These are phyloP conservation scores for Falcaria lacertinaria DNA, from an alignment of 2,888 invertebrate species.

Conservation along the genomic window DNA sequence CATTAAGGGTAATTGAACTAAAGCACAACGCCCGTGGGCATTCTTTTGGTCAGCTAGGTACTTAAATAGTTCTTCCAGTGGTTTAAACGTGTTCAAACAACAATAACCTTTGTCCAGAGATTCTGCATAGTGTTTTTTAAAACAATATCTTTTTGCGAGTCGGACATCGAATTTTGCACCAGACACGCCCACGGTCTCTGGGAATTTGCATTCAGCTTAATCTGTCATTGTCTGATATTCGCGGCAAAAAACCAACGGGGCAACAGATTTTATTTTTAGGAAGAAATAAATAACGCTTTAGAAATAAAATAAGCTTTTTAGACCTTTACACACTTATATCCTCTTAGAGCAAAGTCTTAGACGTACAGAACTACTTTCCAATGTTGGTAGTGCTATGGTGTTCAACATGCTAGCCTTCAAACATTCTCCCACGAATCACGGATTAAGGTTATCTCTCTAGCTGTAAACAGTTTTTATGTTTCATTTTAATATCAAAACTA, in stretches of 20 bases:
- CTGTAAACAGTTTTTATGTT: background rate
- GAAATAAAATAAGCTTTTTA: background rate
- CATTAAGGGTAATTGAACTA: no score
- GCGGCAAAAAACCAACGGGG: conserved; percentile 21
- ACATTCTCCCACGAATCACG: background rate
- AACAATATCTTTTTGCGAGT: conserved; percentile 46
- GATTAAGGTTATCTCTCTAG: background rate
- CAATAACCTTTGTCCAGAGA: background rate
- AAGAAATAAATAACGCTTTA: background rate
- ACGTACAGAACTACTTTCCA: no score
- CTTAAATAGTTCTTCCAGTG: conserved; percentile 10
- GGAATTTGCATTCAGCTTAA: conserved; percentile 60
- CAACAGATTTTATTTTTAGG: conserved; percentile 12
- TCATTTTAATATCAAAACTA: background rate
- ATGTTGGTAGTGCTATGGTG: no score
- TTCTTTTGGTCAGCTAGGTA: no score
- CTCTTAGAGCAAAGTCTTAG: no score
- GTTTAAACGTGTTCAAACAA: conserved; percentile 9
- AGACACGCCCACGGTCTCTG: conserved; percentile 56
- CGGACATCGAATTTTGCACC: conserved; percentile 24
- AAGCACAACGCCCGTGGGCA: no score
- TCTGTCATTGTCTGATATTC: conserved; percentile 61
- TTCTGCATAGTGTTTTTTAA: conserved; percentile 11
- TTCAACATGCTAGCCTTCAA: background rate
- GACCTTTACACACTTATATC: background rate